Evolutionary conservation across 1,140 invertebrate species (phyloP), one percentile per base, ranked within the genome.

Genomic region (Antheraea pernyi): DNA sequence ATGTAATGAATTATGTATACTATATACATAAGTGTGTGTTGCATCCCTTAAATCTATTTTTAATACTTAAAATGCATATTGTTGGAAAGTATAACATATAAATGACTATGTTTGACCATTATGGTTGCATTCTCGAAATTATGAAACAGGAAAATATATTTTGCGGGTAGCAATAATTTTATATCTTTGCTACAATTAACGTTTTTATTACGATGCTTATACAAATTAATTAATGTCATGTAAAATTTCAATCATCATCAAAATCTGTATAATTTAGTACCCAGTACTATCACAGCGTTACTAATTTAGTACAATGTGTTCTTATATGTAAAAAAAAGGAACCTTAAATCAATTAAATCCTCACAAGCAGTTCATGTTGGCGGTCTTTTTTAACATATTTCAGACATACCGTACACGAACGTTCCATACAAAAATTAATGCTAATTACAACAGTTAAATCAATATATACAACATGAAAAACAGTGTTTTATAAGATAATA

Each of bases 341-440:
- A 7, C 46, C 16, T 53, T 2, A 53, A 53, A 1, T 10, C 1
- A 16, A 53, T 16, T 6, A 53, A 53, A 1, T 6, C 9, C 4
- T 53, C 5, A 53, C 16, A 16, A 53, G 46, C 16, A 9, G 16
- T 53, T 53, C 13, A 16, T 53, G 62, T 67, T 60, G 61, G 59
- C 71, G 22, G 71, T 73, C 71, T 58, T 76, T 77, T 72, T 30
- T 64, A 77, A 77, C 73, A 77, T 77, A 77, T 74, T 62, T 71
- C 63, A 67, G 70, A 72, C 73, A n/a, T 37, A 63, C 73, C 62
- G 2, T 46, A 58, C 19, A 63, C 7, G 30, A 22, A 71, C 58
- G 65, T 62, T 69, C 59, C 60, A 46, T 68, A 69, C 60, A 62
- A 65, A 73, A 70, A 59, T 68, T 66, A 61, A 66, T 5, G 9